These are phyloP conservation scores for Gambusia yucatana DNA, from an alignment of 2,797 vertebrate genomes.

Conservation along the genomic window DNA sequence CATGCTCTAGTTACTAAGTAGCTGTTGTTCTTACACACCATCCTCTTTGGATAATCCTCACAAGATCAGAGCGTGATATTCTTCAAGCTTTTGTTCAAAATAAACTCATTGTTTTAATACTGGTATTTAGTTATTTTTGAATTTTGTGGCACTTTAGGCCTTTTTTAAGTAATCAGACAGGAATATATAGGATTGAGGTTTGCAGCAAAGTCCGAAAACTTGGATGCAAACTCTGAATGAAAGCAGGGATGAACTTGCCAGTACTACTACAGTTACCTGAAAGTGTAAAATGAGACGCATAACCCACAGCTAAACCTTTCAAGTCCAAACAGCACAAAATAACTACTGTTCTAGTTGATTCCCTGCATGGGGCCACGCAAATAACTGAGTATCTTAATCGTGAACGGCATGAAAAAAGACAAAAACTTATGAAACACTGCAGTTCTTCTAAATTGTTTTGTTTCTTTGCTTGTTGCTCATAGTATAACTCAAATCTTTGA, in stretches of 20 bases:
- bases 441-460: conserved; percentile 29
- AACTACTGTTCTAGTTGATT: conserved; percentile 7
- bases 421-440: conserved; percentile 34
- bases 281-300: conserved; percentile 12
- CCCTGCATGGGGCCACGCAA: conserved; percentile 4
- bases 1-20: neutral
- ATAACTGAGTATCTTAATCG: conserved; percentile 6
- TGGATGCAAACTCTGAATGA: neutral
- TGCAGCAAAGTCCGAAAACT: neutral
- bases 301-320: conserved; percentile 2
- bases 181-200: no score
- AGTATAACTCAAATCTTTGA: conserved; percentile 17
- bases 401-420: conserved; percentile 19
- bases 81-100: conserved; percentile 1
- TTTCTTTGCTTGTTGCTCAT: conserved; percentile 21
- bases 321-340: conserved; percentile 3
- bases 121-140: neutral
- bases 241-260: neutral
- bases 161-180: neutral
- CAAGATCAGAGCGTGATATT: neutral
- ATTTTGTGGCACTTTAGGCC: neutral
- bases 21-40: neutral
- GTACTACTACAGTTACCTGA: neutral
- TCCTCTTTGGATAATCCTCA: conserved; percentile 4
- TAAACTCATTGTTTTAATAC: neutral